Base-by-base conservation (phyloP, 2,888 invertebrate genomes). In the Taenaris catops region DNA sequence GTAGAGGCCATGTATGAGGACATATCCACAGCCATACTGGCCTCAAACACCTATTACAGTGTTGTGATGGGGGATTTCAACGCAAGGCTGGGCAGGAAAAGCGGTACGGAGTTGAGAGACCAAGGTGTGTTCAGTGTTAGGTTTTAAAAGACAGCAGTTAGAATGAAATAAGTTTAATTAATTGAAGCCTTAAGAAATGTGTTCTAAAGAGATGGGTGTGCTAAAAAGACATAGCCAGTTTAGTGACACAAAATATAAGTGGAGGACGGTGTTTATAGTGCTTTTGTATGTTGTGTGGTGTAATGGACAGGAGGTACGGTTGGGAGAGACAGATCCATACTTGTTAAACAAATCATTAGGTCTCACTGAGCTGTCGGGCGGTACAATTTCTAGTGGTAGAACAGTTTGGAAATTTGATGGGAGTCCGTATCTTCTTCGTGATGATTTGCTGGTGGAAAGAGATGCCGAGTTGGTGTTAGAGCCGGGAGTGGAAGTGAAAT, bases 401-500 rank as follows among this genome's bases (percentile, higher is more conserved):
- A 80, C 89, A 19, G 62, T 89, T 34, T 87, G 88, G 84, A 79
- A 70, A 46, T 61, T 89, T 43, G 84, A 86, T 34, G 88, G 84
- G 52, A 94, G 94, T 59, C 96, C 96, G 10, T 96, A 93, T 63
- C 78, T 93, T 55, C 84, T 95, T 10, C 88, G 93, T 44, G 93
- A 94, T 62, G 95, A 96, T 76, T 86, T 97, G 38, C 88, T 94
- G 53, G 89, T 98, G 31, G 93, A 94, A 54, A 88, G 90, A 47
- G 91, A 92, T 44, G 96, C 93, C 0, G 93, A 94, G 58, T 83
- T 99, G 55, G 89, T 93, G 34, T 91, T 99, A 38, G 96, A 97
- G 66, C 92, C 97, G 6, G 99, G 98, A 11, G 96, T 97, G 0
- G 93, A 93, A 58, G 84, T 99, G 34, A 90, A 93, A 53, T 97